Base-by-base conservation (phyloP, 2,113 vertebrate genomes). In the Ondatra zibethicus region DNA sequence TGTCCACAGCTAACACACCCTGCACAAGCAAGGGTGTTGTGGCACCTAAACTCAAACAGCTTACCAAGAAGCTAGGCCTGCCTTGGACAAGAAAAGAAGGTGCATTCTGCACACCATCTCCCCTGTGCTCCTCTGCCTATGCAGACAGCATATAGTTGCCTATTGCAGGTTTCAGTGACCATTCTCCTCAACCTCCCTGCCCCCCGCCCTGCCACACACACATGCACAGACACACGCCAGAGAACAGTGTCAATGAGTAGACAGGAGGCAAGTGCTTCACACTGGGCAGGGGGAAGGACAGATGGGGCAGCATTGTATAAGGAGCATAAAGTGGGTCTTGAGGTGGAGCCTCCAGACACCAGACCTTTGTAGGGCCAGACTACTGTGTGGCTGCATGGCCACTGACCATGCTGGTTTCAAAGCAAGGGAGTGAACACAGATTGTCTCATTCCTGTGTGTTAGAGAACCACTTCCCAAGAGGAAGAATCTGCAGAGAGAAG, bases 91-190 rank as follows among this genome's bases (percentile, higher is more conserved):
- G 47, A 72, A 29, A 13, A 25, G 29, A 25, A 31, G 47, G 31
- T 2, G 9, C 19, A 5, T 36, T 25, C 45, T 25, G n/a, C 1
- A 19, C 10, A 1, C 0, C 21, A 0, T 25, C 1, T 1, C 29
- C 36, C 0, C 0, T 0, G 3, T 9, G 29, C 14, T 66, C 33
- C 85, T 52, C 9, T 16, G 0, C 50, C 33, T 2, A 29, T 7
- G 47, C 10, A 1, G 16, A 0, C 1, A 5, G 47, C 14, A 3
- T 23, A 0, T 1, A 2, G 5, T 8, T 36, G 47, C 61, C 52
- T 29, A 7, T 16, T 14, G 31, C 2, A 4, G 2, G 25, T n/a
- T 66, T 47, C 13, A 3, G 55, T 63, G 17, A 9, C 42, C 2
- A 2, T 5, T 29, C 5, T 29, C 70, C n/a, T 42, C 13, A 27